These are phyloP conservation scores for Pyrgilauda ruficollis DNA, from an alignment of 2,113 vertebrate genomes.

Conservation along the genomic window DNA sequence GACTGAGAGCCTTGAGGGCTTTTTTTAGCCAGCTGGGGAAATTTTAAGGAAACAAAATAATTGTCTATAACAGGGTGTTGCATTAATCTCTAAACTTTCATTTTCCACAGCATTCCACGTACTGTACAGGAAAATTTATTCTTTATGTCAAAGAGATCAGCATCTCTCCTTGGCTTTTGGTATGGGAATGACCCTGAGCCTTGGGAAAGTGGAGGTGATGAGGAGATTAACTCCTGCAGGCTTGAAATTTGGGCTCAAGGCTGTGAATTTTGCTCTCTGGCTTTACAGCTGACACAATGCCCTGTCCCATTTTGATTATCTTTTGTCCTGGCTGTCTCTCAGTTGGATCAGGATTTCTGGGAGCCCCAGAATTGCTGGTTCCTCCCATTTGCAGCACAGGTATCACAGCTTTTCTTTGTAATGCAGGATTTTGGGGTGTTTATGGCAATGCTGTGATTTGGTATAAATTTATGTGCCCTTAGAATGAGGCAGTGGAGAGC, in stretches of 20 bases:
- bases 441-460: background rate
- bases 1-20: background rate
- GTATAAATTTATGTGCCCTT: background rate
- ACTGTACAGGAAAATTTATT: background rate
- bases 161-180: background rate
- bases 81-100: background rate
- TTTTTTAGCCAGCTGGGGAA: background rate
- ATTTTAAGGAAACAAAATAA: background rate
- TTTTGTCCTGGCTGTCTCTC: background rate
- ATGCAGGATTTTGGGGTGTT: background rate
- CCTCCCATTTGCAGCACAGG: background rate
- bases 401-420: background rate
- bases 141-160: background rate
- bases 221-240: background rate
- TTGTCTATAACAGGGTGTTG: background rate
- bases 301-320: fast-evolving
- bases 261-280: background rate
- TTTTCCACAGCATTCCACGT: fast-evolving
- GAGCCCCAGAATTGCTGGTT: background rate
- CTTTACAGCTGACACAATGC: fast-evolving
- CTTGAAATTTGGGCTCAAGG: background rate
- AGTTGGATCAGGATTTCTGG: background rate
- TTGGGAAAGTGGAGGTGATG: fast-evolving
- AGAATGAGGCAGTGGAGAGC: background rate
- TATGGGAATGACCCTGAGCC: background rate